phyloP scores from a whole-genome alignment of 35 echinoderm and acorn worm species.

The Apostichopus californicus region DNA sequence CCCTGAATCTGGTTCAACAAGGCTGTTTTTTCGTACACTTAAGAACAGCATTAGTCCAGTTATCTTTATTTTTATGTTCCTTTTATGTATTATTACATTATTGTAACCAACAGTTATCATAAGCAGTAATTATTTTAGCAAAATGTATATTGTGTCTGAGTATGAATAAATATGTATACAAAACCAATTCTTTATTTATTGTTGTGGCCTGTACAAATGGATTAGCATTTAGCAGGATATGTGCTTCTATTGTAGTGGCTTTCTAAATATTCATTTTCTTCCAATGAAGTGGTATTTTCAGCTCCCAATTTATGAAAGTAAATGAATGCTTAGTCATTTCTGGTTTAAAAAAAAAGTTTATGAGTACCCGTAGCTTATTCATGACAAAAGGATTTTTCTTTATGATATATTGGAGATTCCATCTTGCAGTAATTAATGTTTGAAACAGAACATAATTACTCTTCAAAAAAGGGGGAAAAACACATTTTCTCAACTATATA shows the following conservation, averaged over 20 bases:
- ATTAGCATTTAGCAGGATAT: not conserved
- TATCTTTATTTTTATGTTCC: not conserved
- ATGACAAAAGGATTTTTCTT: too few species aligned
- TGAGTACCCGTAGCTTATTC: too few species aligned
- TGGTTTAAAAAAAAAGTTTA: not conserved
- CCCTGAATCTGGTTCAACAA: not conserved
- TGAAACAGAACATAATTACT: too few species aligned
- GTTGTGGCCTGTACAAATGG: not conserved
- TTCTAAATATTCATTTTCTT: not conserved
- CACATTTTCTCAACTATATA: too few species aligned
- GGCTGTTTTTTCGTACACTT: not conserved
- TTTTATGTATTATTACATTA: not conserved
- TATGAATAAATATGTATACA: not conserved
- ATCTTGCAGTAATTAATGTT: too few species aligned
- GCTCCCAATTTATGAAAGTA: not conserved
- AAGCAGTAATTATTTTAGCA: not conserved
- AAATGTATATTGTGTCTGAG: not conserved
- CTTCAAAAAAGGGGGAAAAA: too few species aligned
- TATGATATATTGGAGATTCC: too few species aligned
- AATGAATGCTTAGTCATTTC: not conserved
- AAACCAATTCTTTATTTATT: not conserved
- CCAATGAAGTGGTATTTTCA: not conserved
- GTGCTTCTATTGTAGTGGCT: not conserved
- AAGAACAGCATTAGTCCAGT: not conserved
- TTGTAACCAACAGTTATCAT: not conserved